A percentile compares a stretch with the other conserved stretches of the same genome.
phyloP scores from a whole-genome alignment of 2,888 invertebrate species.

The Clistopyga incitator region DNA sequence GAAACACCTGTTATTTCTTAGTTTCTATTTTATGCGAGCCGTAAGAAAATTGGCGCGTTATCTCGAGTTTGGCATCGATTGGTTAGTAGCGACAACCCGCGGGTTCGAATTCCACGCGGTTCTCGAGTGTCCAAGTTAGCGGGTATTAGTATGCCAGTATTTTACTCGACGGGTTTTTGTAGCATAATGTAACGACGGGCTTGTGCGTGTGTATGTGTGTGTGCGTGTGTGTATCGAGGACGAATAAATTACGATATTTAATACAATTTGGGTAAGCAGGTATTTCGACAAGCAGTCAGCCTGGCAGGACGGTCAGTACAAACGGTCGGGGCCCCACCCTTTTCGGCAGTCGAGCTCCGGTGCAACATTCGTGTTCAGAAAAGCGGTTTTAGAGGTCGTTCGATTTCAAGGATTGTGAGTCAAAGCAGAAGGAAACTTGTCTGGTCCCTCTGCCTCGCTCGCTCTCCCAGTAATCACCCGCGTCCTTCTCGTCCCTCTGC shows the following conservation, averaged over 20 bases:
- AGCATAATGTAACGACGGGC: slow-evolving; percentile 31
- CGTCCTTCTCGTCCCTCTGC: slow-evolving; percentile 38
- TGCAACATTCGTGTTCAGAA: slow-evolving; percentile 56
- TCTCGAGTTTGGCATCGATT: slow-evolving; percentile 40
- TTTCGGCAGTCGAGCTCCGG: slow-evolving; percentile 13
- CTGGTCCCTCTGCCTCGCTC: slow-evolving; percentile 56
- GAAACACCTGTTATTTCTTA: slow-evolving; percentile 57
- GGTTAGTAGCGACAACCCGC: slow-evolving; percentile 16
- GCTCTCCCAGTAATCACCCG: slow-evolving; percentile 28
- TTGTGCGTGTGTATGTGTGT: too few species aligned
- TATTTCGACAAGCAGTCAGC: slow-evolving; percentile 36
- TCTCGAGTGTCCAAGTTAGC: slow-evolving; percentile 32
- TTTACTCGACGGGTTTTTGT: slow-evolving; percentile 58
- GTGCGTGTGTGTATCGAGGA: slow-evolving; percentile 43
- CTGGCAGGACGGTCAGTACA: slow-evolving; percentile 28
- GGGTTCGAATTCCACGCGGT: slow-evolving; percentile 44
- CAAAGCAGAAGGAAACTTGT: slow-evolving; percentile 65
- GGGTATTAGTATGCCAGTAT: slow-evolving; percentile 59
- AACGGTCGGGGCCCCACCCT: slow-evolving; percentile 31
- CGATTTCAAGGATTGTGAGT: slow-evolving; percentile 66
- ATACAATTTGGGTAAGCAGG: slow-evolving; percentile 65
- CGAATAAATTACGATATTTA: slow-evolving; percentile 67
- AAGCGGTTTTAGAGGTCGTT: slow-evolving; percentile 65
- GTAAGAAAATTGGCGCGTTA: slow-evolving; percentile 9
- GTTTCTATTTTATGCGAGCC: slow-evolving; percentile 39